Conservation (phyloP, 2,888 invertebrate genomes). For the Trilocha varians region DNA sequence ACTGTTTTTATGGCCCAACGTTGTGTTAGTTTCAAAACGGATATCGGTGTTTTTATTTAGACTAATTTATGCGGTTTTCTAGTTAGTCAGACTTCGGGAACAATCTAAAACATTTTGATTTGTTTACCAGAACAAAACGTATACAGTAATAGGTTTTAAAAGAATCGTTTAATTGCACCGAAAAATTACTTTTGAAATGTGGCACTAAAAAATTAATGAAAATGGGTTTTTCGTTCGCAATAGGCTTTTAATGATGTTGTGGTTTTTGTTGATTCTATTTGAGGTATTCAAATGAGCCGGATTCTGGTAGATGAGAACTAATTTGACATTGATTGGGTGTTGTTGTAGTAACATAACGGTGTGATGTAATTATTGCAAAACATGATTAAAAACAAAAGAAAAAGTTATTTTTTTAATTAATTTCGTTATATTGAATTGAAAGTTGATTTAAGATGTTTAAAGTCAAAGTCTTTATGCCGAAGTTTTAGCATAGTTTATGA, state of each 20-base stretch:
- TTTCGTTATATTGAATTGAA: no score
- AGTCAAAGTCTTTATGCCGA: no score
- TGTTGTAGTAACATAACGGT: no score
- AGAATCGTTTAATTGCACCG: neutral
- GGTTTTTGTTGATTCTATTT: no score
- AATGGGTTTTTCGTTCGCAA: neutral
- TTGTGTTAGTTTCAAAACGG: neutral
- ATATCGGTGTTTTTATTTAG: slow-evolving; percentile 5
- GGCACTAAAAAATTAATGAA: neutral
- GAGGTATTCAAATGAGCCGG: no score
- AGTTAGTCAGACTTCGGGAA: slow-evolving; percentile 10
- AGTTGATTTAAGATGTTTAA: no score
- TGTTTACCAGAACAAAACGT: slow-evolving; percentile 4
- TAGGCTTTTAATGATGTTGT: neutral
- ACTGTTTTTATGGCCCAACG: neutral
- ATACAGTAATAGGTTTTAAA: slow-evolving; percentile 7
- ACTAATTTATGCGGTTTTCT: slow-evolving; percentile 6
- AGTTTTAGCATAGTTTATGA: no score
- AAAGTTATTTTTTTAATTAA: no score
- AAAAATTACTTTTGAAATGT: neutral
- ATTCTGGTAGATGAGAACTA: no score
- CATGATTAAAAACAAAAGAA: no score
- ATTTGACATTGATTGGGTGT: no score
- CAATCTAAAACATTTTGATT: slow-evolving; percentile 9
- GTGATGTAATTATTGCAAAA: no score